Evolutionary conservation across 2,888 invertebrate genomes (phyloP).

Genomic region (Patella caerulea): DNA sequence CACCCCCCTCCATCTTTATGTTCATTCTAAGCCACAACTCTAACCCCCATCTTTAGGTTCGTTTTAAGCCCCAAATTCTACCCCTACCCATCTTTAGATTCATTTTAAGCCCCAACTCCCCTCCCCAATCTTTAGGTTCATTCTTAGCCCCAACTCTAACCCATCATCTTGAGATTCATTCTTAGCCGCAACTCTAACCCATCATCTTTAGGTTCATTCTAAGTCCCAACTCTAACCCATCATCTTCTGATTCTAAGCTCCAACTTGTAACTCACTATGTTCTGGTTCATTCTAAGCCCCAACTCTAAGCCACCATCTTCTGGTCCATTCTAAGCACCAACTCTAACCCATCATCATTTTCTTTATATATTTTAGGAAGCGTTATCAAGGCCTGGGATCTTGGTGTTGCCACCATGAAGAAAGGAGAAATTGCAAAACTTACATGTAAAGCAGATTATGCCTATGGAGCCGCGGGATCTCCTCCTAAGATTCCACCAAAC

Average conservation of each 20-base stretch:
- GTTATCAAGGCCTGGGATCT: conserved; percentile 97
- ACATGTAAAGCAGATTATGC: conserved; percentile 92
- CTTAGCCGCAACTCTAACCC: neutral
- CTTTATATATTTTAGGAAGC: conserved; percentile 74
- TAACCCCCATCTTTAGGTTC: neutral
- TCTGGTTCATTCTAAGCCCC: too few relatives aligned
- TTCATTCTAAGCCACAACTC: neutral
- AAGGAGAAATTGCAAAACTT: conserved; percentile 86
- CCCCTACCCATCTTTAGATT: too few relatives aligned
- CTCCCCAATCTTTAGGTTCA: neutral
- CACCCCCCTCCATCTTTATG: too few relatives aligned
- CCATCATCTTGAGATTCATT: neutral
- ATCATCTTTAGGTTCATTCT: neutral
- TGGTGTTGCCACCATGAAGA: conserved; percentile 93
- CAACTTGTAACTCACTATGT: neutral
- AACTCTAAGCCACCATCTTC: too few relatives aligned
- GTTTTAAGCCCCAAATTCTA: neutral
- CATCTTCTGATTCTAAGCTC: neutral
- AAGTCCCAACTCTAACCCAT: too few relatives aligned
- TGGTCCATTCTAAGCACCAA: too few relatives aligned
- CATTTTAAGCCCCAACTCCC: too few relatives aligned
- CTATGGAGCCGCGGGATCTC: conserved; percentile 87
- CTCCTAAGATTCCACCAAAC: conserved; percentile 90
- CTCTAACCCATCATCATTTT: neutral
- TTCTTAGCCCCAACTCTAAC: neutral